These are phyloP conservation scores for Pipra filicauda DNA, from an alignment of 2,113 vertebrate genomes.

Conservation along the genomic window DNA sequence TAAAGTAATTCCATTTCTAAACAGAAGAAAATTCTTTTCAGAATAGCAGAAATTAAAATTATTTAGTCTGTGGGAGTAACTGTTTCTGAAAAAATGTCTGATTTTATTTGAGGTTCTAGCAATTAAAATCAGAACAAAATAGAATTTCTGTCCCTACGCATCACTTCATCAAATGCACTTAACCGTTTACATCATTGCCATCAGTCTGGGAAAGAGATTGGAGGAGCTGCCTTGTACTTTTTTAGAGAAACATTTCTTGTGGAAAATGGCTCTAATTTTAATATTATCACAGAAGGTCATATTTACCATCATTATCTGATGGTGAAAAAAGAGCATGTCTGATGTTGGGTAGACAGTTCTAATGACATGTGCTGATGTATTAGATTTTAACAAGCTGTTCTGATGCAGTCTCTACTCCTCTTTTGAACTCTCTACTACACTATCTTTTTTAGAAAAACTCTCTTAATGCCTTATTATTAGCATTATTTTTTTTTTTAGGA, in stretches of 20 bases:
- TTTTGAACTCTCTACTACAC: neutral
- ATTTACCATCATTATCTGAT: neutral
- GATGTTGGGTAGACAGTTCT: neutral
- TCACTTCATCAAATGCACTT: neutral
- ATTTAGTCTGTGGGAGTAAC: neutral
- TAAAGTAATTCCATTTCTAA: neutral
- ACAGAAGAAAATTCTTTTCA: neutral
- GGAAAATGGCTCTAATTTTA: neutral
- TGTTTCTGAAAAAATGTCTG: neutral
- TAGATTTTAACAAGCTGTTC: neutral
- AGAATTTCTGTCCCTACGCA: neutral
- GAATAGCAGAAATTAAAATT: neutral
- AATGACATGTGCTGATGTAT: neutral
- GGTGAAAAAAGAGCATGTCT: neutral
- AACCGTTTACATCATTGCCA: neutral
- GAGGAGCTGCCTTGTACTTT: neutral
- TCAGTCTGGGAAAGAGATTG: neutral
- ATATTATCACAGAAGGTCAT: neutral
- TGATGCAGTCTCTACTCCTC: neutral
- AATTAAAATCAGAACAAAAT: neutral
- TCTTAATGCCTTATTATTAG: neutral
- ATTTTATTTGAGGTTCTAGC: neutral
- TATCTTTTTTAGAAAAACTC: neutral
- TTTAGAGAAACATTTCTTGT: neutral
- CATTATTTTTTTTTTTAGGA: constrained; percentile 54